These are phyloP conservation scores for Spea bombifrons DNA, from an alignment of 2,113 vertebrate genomes.

Conservation along the genomic window DNA sequence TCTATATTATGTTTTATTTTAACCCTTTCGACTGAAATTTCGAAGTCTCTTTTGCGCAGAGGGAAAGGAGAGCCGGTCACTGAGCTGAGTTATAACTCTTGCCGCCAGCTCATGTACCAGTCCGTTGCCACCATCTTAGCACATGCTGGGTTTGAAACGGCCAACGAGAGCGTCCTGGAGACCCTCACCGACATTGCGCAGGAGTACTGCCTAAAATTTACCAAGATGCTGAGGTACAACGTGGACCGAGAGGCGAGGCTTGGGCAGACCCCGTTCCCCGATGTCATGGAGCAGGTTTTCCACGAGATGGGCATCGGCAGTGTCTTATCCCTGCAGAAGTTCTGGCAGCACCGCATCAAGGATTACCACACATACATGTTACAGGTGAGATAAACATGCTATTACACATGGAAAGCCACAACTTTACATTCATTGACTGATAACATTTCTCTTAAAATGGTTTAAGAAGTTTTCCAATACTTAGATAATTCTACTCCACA, in stretches of 20 bases:
- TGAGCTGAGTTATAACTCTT: conserved; percentile 90
- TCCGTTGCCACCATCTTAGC: conserved; percentile 92
- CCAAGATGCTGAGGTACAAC: conserved; percentile 82
- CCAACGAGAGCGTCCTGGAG: conserved; percentile 92
- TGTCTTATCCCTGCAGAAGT: conserved; percentile 87
- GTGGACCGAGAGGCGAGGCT: conserved; percentile 88
- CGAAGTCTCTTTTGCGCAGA: conserved; percentile 57
- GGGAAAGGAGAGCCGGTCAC: conserved; percentile 95
- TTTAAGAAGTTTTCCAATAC: no score
- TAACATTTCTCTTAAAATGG: no score
- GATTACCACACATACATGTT: conserved; percentile 97
- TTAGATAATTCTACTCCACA: no score
- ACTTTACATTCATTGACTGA: neutral
- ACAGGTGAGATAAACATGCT: conserved; percentile 77
- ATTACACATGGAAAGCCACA: neutral
- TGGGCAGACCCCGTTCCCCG: conserved; percentile 87
- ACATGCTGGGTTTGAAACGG: conserved; percentile 88
- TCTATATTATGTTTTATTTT: no score
- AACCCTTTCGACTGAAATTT: no score
- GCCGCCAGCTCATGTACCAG: conserved; percentile 94
- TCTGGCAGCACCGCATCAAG: conserved; percentile 97
- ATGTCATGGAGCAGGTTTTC: conserved; percentile 95
- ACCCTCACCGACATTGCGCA: conserved; percentile 89
- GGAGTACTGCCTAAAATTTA: conserved; percentile 89
- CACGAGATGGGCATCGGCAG: conserved; percentile 94